Evolutionary conservation across 1,140 invertebrate species (phyloP).

Genomic region (Lamellibrachia luymesi): DNA sequence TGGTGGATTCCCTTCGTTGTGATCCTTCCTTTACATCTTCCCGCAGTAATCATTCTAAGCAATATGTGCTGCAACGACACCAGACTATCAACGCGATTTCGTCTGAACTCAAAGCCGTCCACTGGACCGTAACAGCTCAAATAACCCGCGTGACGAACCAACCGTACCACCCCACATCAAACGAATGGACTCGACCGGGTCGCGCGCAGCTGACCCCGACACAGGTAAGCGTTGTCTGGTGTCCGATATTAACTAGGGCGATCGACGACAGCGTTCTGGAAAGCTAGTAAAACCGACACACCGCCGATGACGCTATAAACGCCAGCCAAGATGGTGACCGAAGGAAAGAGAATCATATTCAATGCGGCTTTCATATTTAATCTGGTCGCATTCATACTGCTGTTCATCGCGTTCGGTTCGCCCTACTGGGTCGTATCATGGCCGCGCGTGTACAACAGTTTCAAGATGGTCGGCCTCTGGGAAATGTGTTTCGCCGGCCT

Average conservation of each 20-base stretch:
- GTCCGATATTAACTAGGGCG: not conserved
- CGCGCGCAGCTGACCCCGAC: not conserved
- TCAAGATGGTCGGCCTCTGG: constrained; percentile 33
- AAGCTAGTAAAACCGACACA: not conserved
- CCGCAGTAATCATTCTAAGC: not conserved
- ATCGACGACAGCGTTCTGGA: not conserved
- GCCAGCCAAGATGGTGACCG: not conserved
- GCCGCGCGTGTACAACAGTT: constrained; percentile 33
- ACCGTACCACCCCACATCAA: not conserved
- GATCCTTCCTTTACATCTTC: not conserved
- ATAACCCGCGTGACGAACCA: not conserved
- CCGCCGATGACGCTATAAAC: not conserved
- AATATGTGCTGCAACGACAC: not conserved
- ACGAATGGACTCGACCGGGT: not conserved
- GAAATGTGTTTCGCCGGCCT: constrained; percentile 35
- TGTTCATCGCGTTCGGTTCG: constrained; percentile 30
- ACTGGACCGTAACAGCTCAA: not conserved
- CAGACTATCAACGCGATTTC: not conserved
- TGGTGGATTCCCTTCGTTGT: not conserved
- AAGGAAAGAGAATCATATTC: constrained; percentile 15
- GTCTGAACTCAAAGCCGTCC: not conserved
- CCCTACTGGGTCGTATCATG: constrained; percentile 35
- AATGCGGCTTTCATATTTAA: constrained; percentile 15
- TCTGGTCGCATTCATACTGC: constrained; percentile 24
- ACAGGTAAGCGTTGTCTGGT: not conserved